Evolutionary conservation across 2,113 vertebrate genomes (phyloP).

Genomic region (Pelecanoides urinatrix): DNA sequence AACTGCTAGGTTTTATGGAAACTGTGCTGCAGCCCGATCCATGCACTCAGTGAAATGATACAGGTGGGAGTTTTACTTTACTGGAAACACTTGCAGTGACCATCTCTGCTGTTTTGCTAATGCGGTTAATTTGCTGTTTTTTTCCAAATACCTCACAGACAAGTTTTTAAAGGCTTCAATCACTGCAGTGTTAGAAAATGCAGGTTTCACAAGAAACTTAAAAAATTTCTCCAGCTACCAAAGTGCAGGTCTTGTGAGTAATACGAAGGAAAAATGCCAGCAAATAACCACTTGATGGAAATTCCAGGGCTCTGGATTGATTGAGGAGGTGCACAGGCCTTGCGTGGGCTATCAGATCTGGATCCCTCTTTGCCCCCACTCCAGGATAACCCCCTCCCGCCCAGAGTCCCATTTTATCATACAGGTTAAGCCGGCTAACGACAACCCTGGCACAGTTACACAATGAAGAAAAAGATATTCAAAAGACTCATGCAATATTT

Average conservation of each 20-base stretch:
- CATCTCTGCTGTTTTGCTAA: conserved; percentile 15
- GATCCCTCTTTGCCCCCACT: not conserved
- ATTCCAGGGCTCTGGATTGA: conserved; percentile 16
- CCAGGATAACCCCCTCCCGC: conserved; percentile 10
- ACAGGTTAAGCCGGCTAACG: conserved; percentile 53
- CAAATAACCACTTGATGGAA: conserved; percentile 47
- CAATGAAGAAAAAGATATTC: conserved; percentile 59
- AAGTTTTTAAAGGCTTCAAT: conserved; percentile 17
- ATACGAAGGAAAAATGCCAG: conserved; percentile 44
- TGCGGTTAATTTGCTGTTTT: not conserved
- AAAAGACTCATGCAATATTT: conserved; percentile 75
- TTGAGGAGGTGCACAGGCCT: not conserved
- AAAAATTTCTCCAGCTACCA: conserved; percentile 27
- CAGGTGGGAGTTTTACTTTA: not conserved
- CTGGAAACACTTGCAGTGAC: not conserved
- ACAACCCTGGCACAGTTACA: conserved; percentile 71
- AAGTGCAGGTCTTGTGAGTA: conserved; percentile 32
- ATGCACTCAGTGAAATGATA: not conserved
- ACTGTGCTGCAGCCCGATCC: not conserved
- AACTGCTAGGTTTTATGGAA: not conserved
- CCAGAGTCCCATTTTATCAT: conserved; percentile 48
- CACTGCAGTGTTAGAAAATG: not conserved
- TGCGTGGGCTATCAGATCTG: not conserved
- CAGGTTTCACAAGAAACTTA: not conserved
- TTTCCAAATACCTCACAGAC: conserved; percentile 25